These are phyloP conservation scores for Ornithoptera alexandrae DNA, from an alignment of 2,888 invertebrate genomes.

Conservation along the genomic window DNA sequence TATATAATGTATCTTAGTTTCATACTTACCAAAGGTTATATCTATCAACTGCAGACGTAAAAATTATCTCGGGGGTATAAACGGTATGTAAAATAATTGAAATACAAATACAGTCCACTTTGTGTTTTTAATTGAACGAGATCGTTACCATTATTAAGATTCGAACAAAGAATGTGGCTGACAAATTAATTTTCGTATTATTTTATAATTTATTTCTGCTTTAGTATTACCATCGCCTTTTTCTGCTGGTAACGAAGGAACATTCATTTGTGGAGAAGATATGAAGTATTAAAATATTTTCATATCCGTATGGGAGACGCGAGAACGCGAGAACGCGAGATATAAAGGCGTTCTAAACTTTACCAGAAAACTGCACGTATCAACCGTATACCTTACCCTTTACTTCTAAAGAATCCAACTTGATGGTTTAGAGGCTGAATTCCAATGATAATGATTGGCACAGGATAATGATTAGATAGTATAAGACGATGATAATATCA, in stretches of 20 bases:
- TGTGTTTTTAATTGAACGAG: not conserved
- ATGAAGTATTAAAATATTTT: not conserved
- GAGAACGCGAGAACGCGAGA: too few relatives aligned
- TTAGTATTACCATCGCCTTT: not conserved
- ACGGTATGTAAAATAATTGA: not conserved
- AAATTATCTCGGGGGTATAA: conserved; percentile 5
- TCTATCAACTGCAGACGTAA: not conserved
- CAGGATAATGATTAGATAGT: too few relatives aligned
- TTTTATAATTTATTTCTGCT: conserved; percentile 1
- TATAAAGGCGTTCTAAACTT: too few relatives aligned
- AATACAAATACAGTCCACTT: not conserved
- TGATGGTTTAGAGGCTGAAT: too few relatives aligned
- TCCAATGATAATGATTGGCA: too few relatives aligned
- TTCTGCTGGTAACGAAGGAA: not conserved
- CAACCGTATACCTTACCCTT: too few relatives aligned
- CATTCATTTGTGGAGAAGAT: not conserved
- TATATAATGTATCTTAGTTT: conserved; percentile 4
- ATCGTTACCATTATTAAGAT: too few relatives aligned
- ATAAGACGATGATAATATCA: too few relatives aligned
- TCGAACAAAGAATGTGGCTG: not conserved
- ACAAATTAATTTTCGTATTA: not conserved
- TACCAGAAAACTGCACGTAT: too few relatives aligned
- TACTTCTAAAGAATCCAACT: too few relatives aligned
- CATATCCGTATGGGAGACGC: not conserved
- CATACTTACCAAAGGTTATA: not conserved